These are phyloP conservation scores for Monopis laevigella DNA, from an alignment of 2,888 invertebrate genomes.

Conservation along the genomic window DNA sequence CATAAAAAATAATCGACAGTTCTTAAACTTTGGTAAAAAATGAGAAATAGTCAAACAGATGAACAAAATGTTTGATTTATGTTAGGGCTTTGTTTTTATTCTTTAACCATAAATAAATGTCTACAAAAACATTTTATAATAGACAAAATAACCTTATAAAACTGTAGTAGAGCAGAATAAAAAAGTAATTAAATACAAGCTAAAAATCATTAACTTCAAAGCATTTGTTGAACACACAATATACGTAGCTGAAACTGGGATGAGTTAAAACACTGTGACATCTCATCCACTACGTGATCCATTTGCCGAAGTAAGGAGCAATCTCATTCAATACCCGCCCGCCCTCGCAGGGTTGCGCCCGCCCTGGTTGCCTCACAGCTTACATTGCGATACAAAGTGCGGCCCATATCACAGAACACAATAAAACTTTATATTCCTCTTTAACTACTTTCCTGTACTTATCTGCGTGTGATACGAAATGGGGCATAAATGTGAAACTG, in stretches of 20 bases:
- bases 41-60: too few relatives aligned
- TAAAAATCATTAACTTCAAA: too few relatives aligned
- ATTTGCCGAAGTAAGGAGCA: constrained; percentile 69
- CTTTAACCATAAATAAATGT: too few relatives aligned
- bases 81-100: too few relatives aligned
- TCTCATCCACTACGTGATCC: constrained; percentile 70
- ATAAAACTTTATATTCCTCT: constrained; percentile 62
- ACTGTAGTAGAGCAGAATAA: too few relatives aligned
- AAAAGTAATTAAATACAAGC: too few relatives aligned
- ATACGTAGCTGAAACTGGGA: constrained; percentile 32
- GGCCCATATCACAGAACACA: constrained; percentile 49
- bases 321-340: constrained; percentile 67
- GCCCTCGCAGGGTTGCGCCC: constrained; percentile 41
- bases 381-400: constrained; percentile 56
- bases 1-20: too few relatives aligned
- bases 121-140: too few relatives aligned
- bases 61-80: too few relatives aligned
- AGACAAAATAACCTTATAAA: too few relatives aligned
- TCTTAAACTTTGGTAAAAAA: too few relatives aligned
- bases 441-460: constrained; percentile 58
- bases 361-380: constrained; percentile 20
- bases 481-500: constrained; percentile 34
- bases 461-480: constrained; percentile 49
- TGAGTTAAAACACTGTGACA: constrained; percentile 68
- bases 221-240: constrained; percentile 15